Evolutionary conservation across 1,140 invertebrate genomes (phyloP), one percentile per base, ranked within the genome.

Genomic region (Himalopsyche phryganea): DNA sequence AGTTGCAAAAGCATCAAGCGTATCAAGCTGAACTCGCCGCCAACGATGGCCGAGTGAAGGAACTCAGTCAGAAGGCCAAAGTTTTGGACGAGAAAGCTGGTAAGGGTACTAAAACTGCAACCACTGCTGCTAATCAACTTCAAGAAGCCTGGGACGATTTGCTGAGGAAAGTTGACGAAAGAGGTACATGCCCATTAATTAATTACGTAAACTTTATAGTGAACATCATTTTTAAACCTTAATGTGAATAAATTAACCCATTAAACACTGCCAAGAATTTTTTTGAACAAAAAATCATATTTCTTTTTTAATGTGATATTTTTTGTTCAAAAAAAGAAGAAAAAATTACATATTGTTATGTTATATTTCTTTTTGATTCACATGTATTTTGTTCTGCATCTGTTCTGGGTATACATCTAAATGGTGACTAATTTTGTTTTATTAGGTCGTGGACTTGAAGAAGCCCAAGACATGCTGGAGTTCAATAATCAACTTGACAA

Each of bases 401-500:
- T n/a, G n/a, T n/a, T n/a, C n/a, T n/a, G n/a, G n/a, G n/a, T n/a
- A n/a, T n/a, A n/a, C n/a, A n/a, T n/a, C n/a, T 28, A 9, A 28
- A 28, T 28, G 23, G 9, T 3, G 3, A 28, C 23, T 28, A 28
- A 28, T 28, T 28, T 28, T 28, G 23, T 40, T 40, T 13, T 5
- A 11, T 19, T 15, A 32, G 91, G 92, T 11, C 85, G 91, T 66
- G 96, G 95, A 2, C 75, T 98, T 4, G 95, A 98, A 74, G 96
- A 98, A 71, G 96, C 96, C 0, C 92, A 96, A 69, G 96, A 98
- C 68, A 96, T 98, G 50, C 78, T 98, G 1, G 92, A 97, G 71
- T 98, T 98, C 73, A 96, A 98, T 69, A 96, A 95, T 70, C 90
- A 97, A 69, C 83, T 96, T 35, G 94, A 98, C 61, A 92, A 94